Percentiles rank a stretch among this genome's conserved stretches.
Conservation (phyloP, 2,888 invertebrate species). For the Ophion costatus region DNA sequence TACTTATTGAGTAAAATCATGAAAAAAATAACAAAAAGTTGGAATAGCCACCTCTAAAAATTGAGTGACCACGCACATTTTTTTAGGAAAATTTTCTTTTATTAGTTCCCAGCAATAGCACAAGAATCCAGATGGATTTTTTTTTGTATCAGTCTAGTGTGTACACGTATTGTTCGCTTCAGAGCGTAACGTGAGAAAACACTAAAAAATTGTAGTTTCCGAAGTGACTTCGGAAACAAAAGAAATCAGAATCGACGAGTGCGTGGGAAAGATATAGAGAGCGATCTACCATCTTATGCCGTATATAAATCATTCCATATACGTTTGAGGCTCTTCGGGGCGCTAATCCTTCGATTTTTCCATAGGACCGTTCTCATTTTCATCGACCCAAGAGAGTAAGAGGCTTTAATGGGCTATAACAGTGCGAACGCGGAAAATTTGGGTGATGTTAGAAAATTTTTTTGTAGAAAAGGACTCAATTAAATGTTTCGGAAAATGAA, state of each 20-base stretch:
- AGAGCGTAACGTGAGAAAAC: neutral
- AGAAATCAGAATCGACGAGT: slow-evolving; percentile 12
- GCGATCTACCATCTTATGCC: slow-evolving; percentile 14
- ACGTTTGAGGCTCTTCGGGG: slow-evolving; percentile 24
- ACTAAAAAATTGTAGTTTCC: slow-evolving; percentile 34
- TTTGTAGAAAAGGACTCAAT: too few relatives aligned
- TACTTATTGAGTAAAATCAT: too few relatives aligned
- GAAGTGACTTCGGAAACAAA: slow-evolving; percentile 26
- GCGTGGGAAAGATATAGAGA: neutral
- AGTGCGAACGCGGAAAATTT: too few relatives aligned
- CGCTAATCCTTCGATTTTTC: slow-evolving; percentile 57
- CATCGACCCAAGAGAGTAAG: slow-evolving; percentile 27
- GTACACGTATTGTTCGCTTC: neutral
- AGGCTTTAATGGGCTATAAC: slow-evolving; percentile 27
- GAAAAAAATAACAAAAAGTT: too few relatives aligned
- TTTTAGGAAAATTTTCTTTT: too few relatives aligned
- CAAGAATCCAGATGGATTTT: too few relatives aligned
- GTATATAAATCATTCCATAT: slow-evolving; percentile 24
- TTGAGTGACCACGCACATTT: too few relatives aligned
- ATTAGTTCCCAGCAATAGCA: too few relatives aligned
- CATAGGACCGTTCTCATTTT: slow-evolving; percentile 55
- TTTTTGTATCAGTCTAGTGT: too few relatives aligned
- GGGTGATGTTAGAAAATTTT: too few relatives aligned
- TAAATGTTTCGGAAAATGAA: too few relatives aligned
- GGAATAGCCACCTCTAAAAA: too few relatives aligned